A percentile compares a stretch with the other conserved stretches of the same genome.
phyloP scores from a whole-genome alignment of 2,797 vertebrate genomes.

The Muscicapa striata region DNA sequence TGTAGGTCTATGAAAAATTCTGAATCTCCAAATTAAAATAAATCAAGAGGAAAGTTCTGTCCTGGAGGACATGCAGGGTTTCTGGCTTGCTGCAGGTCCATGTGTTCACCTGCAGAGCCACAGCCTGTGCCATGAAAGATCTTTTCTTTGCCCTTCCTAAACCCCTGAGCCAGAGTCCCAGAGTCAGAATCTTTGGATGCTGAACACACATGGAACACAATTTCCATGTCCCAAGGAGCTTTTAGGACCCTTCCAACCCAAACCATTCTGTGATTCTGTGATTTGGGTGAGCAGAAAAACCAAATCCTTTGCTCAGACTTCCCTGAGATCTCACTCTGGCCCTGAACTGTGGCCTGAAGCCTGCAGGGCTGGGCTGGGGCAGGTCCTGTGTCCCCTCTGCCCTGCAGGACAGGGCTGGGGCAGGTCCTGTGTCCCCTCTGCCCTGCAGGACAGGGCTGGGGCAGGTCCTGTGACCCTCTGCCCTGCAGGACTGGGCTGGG shows the following conservation, averaged over 20 bases:
- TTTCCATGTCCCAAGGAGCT: background rate
- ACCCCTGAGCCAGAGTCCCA: background rate
- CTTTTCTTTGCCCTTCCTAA: background rate
- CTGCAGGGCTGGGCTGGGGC: background rate
- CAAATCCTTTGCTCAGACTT: background rate
- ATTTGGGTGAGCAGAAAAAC: background rate
- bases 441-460: background rate
- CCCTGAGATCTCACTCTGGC: background rate
- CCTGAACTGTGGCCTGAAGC: background rate
- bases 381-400: background rate
- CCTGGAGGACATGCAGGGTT: background rate
- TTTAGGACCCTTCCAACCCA: background rate
- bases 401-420: background rate
- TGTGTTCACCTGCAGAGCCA: background rate
- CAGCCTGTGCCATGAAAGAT: background rate
- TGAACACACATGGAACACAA: background rate
- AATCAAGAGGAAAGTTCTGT: background rate
- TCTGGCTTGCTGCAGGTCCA: background rate
- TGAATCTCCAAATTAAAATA: background rate
- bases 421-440: too few species aligned
- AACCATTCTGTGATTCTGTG: background rate
- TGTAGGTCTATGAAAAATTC: background rate
- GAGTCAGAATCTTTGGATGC: accelerated
- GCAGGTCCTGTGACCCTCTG: background rate
- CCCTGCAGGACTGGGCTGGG: background rate